Conservation (phyloP, 2,888 invertebrate genomes). For the Mythimna albipuncta region DNA sequence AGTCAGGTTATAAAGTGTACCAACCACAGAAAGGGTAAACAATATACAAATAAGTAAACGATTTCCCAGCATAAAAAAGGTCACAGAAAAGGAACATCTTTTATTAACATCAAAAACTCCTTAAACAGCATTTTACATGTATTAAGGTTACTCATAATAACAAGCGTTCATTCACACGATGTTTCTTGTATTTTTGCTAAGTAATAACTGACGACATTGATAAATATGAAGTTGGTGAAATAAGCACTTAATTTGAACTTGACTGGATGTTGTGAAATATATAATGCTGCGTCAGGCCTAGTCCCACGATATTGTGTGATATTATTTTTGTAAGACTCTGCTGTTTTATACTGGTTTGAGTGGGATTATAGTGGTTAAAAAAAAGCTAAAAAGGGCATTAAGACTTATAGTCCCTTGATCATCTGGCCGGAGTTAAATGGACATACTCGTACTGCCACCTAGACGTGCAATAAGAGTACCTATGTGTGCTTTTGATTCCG, state of each 20-base stretch:
- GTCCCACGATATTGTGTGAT: constrained; percentile 7
- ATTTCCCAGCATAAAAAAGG: too few relatives aligned
- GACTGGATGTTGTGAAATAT: constrained; percentile 1
- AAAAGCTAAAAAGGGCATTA: too few relatives aligned
- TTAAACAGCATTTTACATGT: background rate
- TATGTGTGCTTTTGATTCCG: too few relatives aligned
- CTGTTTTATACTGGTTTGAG: background rate
- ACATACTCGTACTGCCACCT: too few relatives aligned
- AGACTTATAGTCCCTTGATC: too few relatives aligned
- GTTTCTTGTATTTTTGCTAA: constrained; percentile 59
- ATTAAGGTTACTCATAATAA: constrained; percentile 4
- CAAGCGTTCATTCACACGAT: constrained; percentile 60
- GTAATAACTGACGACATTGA: constrained; percentile 27
- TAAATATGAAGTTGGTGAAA: constrained; percentile 41
- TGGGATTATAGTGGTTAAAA: background rate
- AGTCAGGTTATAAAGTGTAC: too few relatives aligned
- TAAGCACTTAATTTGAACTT: constrained; percentile 14
- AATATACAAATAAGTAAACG: too few relatives aligned
- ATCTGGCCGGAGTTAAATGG: too few relatives aligned
- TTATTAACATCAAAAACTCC: background rate
- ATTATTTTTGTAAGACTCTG: background rate
- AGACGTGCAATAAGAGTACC: too few relatives aligned
- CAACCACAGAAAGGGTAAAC: too few relatives aligned
- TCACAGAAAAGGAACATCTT: background rate
- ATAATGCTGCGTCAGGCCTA: background rate